These are phyloP conservation scores for Pithys albifrons DNA, from an alignment of 2,113 vertebrate genomes.

Conservation along the genomic window DNA sequence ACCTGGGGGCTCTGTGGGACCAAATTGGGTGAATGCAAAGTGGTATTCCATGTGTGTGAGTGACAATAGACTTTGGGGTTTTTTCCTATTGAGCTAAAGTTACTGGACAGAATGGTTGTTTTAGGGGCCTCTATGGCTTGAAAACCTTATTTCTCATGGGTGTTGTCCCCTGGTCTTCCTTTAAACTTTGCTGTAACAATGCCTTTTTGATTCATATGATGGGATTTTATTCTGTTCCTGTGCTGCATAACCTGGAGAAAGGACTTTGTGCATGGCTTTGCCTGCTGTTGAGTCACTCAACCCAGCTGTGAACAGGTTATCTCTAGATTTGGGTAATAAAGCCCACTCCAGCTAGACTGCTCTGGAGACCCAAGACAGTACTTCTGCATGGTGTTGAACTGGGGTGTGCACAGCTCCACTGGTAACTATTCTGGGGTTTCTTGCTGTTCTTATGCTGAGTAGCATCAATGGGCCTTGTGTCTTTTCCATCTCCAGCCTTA, in stretches of 20 bases:
- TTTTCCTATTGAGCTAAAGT: neutral
- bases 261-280: neutral
- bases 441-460: neutral
- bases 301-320: neutral
- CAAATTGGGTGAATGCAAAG: neutral
- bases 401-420: neutral
- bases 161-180: neutral
- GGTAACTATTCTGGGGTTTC: neutral
- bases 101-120: neutral
- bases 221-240: neutral
- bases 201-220: neutral
- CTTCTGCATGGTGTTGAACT: neutral
- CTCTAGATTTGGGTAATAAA: neutral
- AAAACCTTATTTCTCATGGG: neutral
- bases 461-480: neutral
- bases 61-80: accelerated
- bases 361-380: neutral
- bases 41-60: neutral
- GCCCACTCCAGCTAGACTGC: too few species aligned
- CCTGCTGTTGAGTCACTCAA: neutral
- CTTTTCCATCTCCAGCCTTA: neutral
- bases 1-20: neutral
- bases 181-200: neutral
- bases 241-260: neutral
- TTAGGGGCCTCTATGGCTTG: neutral